Conservation (phyloP, 2,797 vertebrate species). For the Neoniphon sammara region DNA sequence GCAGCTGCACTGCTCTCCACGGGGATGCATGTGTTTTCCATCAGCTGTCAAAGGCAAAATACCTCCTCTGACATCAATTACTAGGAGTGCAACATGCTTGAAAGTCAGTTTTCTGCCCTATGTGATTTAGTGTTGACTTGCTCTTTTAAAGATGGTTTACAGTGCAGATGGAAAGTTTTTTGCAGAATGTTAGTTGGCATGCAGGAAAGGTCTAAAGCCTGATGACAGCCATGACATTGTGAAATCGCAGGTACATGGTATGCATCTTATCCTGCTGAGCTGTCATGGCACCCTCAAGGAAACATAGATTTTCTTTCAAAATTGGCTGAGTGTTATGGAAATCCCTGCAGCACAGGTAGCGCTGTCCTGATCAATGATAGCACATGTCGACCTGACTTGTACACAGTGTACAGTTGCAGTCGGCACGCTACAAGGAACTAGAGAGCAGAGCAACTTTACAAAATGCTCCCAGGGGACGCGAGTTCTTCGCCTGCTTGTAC, state of each 20-base stretch:
- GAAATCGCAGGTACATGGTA: background rate
- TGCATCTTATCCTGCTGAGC: background rate
- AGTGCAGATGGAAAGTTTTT: constrained; percentile 4
- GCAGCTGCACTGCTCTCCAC: no score
- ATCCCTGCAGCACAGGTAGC: background rate
- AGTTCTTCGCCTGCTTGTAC: background rate
- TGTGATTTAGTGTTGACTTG: no score
- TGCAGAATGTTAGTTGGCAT: background rate
- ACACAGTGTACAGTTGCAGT: background rate
- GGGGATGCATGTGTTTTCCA: no score
- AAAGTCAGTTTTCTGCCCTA: no score
- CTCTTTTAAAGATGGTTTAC: background rate
- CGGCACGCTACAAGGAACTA: background rate
- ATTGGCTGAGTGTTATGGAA: background rate
- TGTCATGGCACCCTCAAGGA: background rate
- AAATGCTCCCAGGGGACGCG: background rate
- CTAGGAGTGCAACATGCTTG: no score
- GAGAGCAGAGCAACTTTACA: background rate
- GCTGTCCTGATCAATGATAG: background rate
- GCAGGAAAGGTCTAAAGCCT: background rate
- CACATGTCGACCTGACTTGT: background rate
- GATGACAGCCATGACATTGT: background rate
- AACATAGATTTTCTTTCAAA: background rate
- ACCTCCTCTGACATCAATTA: no score
- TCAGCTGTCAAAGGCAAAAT: no score